Evolutionary conservation across 2,113 vertebrate genomes (phyloP), one percentile per base, ranked within the genome.

Genomic region (Halichoeres trimaculatus): DNA sequence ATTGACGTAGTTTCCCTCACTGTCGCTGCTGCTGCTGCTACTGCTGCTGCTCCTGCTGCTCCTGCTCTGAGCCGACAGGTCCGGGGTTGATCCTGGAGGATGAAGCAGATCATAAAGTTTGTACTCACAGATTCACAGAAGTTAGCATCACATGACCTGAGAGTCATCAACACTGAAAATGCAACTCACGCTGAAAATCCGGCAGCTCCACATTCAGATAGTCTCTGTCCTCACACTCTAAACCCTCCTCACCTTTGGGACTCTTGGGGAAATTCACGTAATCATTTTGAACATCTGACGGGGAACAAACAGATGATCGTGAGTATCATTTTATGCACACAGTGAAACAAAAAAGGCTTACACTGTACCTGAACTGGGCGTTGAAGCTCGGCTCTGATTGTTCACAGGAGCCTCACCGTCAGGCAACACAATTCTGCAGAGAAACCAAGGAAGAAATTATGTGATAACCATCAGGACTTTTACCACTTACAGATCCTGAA

Each of bases 311-410:
- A 50, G 16, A 5, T 19, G 47, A 54, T 52, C 19, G 61, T 14
- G 14, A 17, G 43, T 45, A 17, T 45, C 14, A 16, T 14, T 5
- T 41, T 41, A 19, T 45, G 14, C 5, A 16, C 16, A 45, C 41
- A 17, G 13, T 16, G 43, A 17, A 7, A 45, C 17, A 19, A 19
- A 19, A 48, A 9, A 20, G 2, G 45, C 17, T n/a, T 8, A 20
- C 19, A 3, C 45, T 48, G 45, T 50, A 94, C 93, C 91, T 90
- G 92, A 93, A 61, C 89, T 92, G 17, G 85, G 80, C 0, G 89
- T 90, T 0, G 92, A 93, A 1, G 67, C 59, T 19, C 80, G 47
- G 22, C 87, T 92, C 5, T n/a, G 74, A 47, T 55, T 73, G 57
- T 62, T 34, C 6, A 3, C 17, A 6, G 19, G n/a, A 19, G 20